phyloP scores from a whole-genome alignment of 2,888 invertebrate species.

The Tachystola acroxantha region DNA sequence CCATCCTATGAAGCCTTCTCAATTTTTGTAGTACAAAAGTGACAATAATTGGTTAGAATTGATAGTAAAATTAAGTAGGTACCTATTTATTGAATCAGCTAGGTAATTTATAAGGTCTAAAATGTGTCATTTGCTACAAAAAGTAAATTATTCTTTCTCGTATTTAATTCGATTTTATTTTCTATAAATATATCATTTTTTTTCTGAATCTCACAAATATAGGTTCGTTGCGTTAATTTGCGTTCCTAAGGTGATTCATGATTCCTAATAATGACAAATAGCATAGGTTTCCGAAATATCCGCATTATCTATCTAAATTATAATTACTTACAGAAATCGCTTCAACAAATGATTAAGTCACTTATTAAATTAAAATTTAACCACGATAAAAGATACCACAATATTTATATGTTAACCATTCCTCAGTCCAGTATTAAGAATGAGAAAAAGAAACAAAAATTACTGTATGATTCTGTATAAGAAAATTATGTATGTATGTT shows the following conservation, averaged over 20 bases:
- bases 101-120: slow-evolving; percentile 1
- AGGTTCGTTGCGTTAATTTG: not conserved
- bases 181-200: slow-evolving; percentile 6
- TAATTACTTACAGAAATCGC: too few species aligned
- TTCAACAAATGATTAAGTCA: too few species aligned
- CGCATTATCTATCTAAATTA: too few species aligned
- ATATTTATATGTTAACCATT: slow-evolving; percentile 61
- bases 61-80: slow-evolving; percentile 4
- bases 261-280: too few species aligned
- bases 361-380: slow-evolving; percentile 6
- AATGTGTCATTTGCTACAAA: not conserved
- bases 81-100: slow-evolving; percentile 14
- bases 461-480: slow-evolving; percentile 19
- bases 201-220: slow-evolving; percentile 31
- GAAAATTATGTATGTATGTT: slow-evolving; percentile 40
- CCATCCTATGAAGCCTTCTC: slow-evolving; percentile 43
- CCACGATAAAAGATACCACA: too few species aligned
- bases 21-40: slow-evolving; percentile 54
- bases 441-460: too few species aligned
- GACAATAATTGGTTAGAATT: slow-evolving; percentile 38
- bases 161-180: not conserved
- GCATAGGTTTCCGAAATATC: too few species aligned
- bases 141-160: not conserved
- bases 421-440: slow-evolving; percentile 57
- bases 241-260: too few species aligned